Conservation (phyloP, 2,888 invertebrate species). For the Pinctada fucata region DNA sequence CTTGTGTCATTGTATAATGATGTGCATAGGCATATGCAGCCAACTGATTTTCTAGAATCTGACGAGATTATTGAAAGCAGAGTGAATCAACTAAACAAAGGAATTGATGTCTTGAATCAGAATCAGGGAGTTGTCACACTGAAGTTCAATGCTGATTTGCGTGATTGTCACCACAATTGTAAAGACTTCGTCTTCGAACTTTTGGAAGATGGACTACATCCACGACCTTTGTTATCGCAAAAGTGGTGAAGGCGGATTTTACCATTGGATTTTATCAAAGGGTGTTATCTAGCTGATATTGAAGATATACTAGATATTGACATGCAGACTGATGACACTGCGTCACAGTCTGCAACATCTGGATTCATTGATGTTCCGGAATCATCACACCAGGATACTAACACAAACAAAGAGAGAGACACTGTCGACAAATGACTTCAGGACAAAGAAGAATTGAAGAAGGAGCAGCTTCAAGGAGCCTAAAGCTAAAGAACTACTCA, state of each 20-base stretch:
- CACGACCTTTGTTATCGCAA: not conserved
- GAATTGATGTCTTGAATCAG: not conserved
- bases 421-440: not conserved
- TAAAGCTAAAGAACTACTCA: not conserved
- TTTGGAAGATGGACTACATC: constrained; percentile 17
- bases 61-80: not conserved
- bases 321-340: not conserved
- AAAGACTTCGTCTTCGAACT: not conserved
- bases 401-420: not conserved
- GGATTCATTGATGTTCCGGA: not conserved
- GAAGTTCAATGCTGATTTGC: not conserved
- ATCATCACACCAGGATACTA: not conserved
- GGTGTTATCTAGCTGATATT: constrained; percentile 6
- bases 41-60: not conserved
- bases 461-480: not conserved
- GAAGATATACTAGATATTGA: constrained; percentile 10
- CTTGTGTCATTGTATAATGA: not conserved
- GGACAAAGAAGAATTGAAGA: not conserved
- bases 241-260: constrained; percentile 15
- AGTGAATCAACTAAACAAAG: not conserved
- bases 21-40: not conserved
- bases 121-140: not conserved
- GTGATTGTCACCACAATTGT: not conserved
- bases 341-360: not conserved
- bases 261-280: constrained; percentile 8